phyloP scores from a whole-genome alignment of 2,888 invertebrate species.

The Yponomeuta cagnagella region DNA sequence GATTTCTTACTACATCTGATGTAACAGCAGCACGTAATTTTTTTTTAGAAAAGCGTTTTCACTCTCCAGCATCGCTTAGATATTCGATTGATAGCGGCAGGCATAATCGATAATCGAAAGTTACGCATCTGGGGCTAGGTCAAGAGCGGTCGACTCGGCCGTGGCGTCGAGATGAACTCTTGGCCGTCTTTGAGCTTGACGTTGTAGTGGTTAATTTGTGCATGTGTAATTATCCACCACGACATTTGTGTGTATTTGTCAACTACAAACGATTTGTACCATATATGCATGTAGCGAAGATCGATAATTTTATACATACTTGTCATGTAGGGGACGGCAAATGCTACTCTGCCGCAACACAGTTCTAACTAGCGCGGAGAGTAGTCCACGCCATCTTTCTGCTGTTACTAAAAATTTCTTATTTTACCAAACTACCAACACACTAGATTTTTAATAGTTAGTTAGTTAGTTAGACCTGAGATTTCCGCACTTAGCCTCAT shows the following conservation, averaged over 20 bases:
- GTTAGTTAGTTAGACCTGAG: no score
- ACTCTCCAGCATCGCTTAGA: not conserved
- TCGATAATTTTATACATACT: no score
- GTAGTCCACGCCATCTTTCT: no score
- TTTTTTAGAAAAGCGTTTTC: slow-evolving; percentile 1
- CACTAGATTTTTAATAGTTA: no score
- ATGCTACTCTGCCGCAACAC: no score
- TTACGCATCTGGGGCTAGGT: slow-evolving; percentile 39
- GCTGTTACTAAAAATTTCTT: no score
- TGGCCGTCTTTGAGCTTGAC: slow-evolving; percentile 26
- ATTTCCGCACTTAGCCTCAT: no score
- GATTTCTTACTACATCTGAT: not conserved
- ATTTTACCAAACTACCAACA: no score
- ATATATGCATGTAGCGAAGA: no score
- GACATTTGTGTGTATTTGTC: not conserved
- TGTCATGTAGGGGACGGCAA: no score
- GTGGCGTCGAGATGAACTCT: slow-evolving; percentile 41
- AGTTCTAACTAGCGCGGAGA: no score
- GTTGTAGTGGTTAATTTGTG: slow-evolving; percentile 25
- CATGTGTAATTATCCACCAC: not conserved
- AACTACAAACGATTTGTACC: no score
- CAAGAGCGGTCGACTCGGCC: slow-evolving; percentile 46
- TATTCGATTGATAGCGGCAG: not conserved
- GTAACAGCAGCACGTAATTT: not conserved
- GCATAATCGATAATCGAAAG: not conserved